Conservation (phyloP, 2,888 invertebrate species). For the Teleiodes luculella region DNA sequence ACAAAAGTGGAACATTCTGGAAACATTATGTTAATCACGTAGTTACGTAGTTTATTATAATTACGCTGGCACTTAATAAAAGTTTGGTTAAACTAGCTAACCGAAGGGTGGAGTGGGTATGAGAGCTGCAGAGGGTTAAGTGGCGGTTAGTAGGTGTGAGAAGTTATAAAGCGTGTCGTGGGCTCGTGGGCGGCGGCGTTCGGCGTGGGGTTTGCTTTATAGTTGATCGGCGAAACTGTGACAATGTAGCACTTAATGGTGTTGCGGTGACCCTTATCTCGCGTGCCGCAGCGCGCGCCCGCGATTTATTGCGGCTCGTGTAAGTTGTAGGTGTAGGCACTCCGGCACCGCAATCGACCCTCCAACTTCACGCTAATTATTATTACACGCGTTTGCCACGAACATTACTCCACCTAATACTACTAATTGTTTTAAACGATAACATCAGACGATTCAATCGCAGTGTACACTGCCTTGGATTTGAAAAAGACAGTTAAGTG, state of each 20-base stretch:
- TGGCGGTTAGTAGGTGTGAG: constrained; percentile 36
- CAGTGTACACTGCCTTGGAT: too few relatives aligned
- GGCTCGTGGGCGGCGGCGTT: constrained; percentile 27
- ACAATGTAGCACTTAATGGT: constrained; percentile 62
- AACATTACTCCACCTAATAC: constrained; percentile 10
- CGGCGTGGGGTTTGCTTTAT: constrained; percentile 29
- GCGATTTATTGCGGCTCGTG: constrained; percentile 63
- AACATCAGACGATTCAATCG: too few relatives aligned
- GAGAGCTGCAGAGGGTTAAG: constrained; percentile 29
- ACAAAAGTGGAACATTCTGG: constrained; percentile 78
- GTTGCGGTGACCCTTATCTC: constrained; percentile 68
- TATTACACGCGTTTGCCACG: constrained; percentile 34
- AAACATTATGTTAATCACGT: constrained; percentile 77
- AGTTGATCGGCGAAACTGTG: constrained; percentile 50
- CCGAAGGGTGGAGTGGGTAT: constrained; percentile 17
- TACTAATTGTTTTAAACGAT: constrained; percentile 19
- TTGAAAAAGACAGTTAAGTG: too few relatives aligned
- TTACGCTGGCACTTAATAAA: constrained; percentile 36
- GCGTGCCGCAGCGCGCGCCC: constrained; percentile 54
- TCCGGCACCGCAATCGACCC: constrained; percentile 39
- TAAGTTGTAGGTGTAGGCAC: constrained; percentile 28
- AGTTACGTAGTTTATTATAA: constrained; percentile 65
- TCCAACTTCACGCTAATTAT: constrained; percentile 52
- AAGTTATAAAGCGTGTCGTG: constrained; percentile 47
- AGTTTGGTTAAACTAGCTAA: constrained; percentile 20